Percentiles rank a stretch among this genome's conserved stretches.
phyloP scores from a whole-genome alignment of 2,797 vertebrate species.

The Enteromius afrohamiltoni region DNA sequence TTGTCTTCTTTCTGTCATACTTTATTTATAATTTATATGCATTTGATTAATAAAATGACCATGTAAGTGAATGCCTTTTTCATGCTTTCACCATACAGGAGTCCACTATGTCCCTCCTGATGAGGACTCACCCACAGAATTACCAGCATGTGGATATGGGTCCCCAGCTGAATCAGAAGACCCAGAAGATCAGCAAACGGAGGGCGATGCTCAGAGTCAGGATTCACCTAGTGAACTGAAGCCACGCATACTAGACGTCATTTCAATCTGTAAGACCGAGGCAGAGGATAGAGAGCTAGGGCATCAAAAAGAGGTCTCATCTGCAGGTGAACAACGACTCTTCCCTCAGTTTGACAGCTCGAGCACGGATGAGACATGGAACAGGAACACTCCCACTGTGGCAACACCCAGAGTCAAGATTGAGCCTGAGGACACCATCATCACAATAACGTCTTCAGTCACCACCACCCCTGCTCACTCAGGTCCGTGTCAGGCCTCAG shows the following conservation, averaged over 20 bases:
- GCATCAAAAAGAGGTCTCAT: conserved; percentile 25
- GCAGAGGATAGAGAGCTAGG: conserved; percentile 13
- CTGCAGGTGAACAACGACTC: conserved; percentile 21
- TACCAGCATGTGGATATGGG: conserved; percentile 48
- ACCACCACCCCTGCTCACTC: conserved; percentile 48
- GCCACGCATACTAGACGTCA: conserved; percentile 46
- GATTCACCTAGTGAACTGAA: conserved; percentile 34
- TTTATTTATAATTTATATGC: background rate
- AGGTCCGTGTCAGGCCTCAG: conserved; percentile 28
- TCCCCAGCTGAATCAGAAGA: conserved; percentile 20
- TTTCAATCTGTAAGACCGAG: conserved; percentile 49
- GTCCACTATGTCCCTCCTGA: conserved; percentile 62
- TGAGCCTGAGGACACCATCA: conserved; percentile 68
- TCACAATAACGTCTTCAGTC: conserved; percentile 53
- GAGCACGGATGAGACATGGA: conserved; percentile 30
- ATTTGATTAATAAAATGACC: background rate
- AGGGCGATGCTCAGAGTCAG: conserved; percentile 5
- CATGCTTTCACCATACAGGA: conserved; percentile 36
- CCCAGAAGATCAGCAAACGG: conserved; percentile 51
- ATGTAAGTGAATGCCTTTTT: background rate
- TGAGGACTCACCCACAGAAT: conserved; percentile 42
- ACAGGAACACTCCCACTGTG: background rate
- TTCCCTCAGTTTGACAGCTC: background rate
- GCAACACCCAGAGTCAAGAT: conserved; percentile 64
- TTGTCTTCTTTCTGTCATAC: background rate